Percentiles rank a stretch among this genome's conserved stretches.
phyloP scores from a whole-genome alignment of 1,140 invertebrate species.

The Drosophila ambigua region DNA sequence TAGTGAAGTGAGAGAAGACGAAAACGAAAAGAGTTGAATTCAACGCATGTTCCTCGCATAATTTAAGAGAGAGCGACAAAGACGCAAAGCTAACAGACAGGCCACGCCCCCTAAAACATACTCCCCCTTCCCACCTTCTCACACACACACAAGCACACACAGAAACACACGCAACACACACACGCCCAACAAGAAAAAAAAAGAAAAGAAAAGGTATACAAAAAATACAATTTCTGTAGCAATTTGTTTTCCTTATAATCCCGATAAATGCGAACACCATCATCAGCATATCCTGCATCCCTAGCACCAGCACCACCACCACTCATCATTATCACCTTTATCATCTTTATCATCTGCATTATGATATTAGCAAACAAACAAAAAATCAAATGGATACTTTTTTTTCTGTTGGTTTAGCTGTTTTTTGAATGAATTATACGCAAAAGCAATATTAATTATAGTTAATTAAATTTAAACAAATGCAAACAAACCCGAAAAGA shows the following conservation, averaged over 20 bases:
- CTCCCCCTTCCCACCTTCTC: neutral
- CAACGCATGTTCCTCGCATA: conserved; percentile 81
- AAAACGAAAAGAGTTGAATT: conserved; percentile 61
- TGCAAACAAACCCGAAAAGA: conserved; percentile 45
- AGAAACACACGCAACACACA: neutral
- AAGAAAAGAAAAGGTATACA: conserved; percentile 16
- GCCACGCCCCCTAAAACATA: too few species aligned
- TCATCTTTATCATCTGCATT: conserved; percentile 17
- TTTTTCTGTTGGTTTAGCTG: conserved; percentile 77
- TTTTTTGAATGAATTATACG: conserved; percentile 80
- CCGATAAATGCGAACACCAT: conserved; percentile 31
- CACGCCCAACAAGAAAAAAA: conserved; percentile 13
- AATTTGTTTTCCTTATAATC: conserved; percentile 62
- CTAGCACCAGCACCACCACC: conserved; percentile 2
- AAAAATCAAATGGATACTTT: conserved; percentile 30
- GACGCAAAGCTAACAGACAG: conserved; percentile 53
- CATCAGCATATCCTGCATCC: conserved; percentile 3
- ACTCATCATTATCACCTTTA: conserved; percentile 3
- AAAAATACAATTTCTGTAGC: conserved; percentile 53
- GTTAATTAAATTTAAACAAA: conserved; percentile 79
- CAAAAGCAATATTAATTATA: conserved; percentile 82
- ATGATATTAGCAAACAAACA: conserved; percentile 30
- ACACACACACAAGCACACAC: neutral
- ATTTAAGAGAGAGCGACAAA: conserved; percentile 73
- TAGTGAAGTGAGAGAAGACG: neutral